A percentile compares a stretch with the other conserved stretches of the same genome.
phyloP scores from a whole-genome alignment of 2,797 vertebrate genomes.

The Catostomus latipinnis region DNA sequence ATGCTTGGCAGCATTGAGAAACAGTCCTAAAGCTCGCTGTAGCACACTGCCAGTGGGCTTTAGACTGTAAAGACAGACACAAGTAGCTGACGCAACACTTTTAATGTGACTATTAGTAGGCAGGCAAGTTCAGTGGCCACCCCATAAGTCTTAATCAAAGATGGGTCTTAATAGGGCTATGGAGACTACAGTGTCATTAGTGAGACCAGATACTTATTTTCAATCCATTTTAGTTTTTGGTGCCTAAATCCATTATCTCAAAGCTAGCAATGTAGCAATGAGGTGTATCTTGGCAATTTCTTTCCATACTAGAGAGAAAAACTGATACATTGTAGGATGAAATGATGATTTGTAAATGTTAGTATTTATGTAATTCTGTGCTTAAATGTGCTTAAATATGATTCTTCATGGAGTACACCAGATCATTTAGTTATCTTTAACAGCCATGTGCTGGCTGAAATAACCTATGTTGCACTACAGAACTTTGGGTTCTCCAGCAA shows the following conservation, averaged over 20 bases:
- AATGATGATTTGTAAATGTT: neutral
- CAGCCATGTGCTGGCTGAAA: too few relatives aligned
- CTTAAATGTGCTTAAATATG: conserved; percentile 2
- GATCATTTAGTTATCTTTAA: neutral
- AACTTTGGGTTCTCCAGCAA: too few relatives aligned
- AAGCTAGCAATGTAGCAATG: neutral
- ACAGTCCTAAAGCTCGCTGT: conserved; percentile 64
- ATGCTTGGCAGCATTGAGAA: neutral
- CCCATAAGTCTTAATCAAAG: conserved; percentile 75
- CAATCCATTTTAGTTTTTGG: conserved; percentile 59
- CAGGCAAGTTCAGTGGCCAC: conserved; percentile 72
- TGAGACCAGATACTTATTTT: conserved; percentile 66
- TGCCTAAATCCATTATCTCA: neutral
- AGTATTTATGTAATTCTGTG: neutral
- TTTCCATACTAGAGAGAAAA: neutral
- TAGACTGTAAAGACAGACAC: conserved; percentile 62
- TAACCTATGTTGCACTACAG: too few relatives aligned
- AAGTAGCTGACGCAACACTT: conserved; percentile 76
- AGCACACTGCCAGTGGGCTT: conserved; percentile 69
- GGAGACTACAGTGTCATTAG: conserved; percentile 72
- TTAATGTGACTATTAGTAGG: conserved; percentile 72
- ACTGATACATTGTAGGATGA: neutral
- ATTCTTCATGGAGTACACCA: neutral
- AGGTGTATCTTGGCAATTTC: neutral
- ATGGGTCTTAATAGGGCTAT: conserved; percentile 71